Base-by-base conservation (phyloP, 2,888 invertebrate genomes). In the Drosophila subquinaria region DNA sequence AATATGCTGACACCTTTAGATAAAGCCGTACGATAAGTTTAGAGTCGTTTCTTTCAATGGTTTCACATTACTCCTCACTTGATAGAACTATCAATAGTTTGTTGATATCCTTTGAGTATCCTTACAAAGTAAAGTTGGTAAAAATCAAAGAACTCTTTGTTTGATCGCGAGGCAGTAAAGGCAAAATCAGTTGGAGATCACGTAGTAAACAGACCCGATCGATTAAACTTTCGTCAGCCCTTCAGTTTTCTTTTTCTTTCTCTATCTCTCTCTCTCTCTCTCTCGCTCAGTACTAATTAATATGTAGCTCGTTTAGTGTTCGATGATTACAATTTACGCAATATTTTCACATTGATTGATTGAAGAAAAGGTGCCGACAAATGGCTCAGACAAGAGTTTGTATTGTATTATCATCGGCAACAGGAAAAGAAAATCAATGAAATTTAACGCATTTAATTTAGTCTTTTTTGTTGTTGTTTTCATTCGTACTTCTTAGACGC, bases 1-100 rank as follows among this genome's bases (percentile, higher is more conserved):
- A 77, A 69, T 51, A 81, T 65, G 66, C 78, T 57, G 69, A 81
- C 88, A 83, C 71, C 67, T 76, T 83, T 63, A 65, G 89, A 67
- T 72, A 69, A 69, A 68, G 62, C 51, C 42, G 6, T 33, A 64
- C 50, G 62, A 81, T 47, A 69, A 51, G 40, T 10, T 10, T 38
- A 57, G 47, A 76, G 59, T 17, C 8, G 3, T 0, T 43, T 15
- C 13, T 4, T 42, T 30, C 23, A 8, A 27, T 4, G 4, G 9
- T 15, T 11, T 33, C 4, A 5, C 30, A 10, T 15, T 15, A 1
- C 50, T 17, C 13, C 13, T 9, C 4, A 4, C 30, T 8, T 30
- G 8, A 27, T 27, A 27, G 27, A 27, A 27, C 27, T 27, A 27
- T 27, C 6, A 5, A 55, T 9, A 15, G 15, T 27, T 52, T 36